Evolutionary conservation across 23 tunicate species (phyloP).

Genomic region (Trididemnum miniatum): DNA sequence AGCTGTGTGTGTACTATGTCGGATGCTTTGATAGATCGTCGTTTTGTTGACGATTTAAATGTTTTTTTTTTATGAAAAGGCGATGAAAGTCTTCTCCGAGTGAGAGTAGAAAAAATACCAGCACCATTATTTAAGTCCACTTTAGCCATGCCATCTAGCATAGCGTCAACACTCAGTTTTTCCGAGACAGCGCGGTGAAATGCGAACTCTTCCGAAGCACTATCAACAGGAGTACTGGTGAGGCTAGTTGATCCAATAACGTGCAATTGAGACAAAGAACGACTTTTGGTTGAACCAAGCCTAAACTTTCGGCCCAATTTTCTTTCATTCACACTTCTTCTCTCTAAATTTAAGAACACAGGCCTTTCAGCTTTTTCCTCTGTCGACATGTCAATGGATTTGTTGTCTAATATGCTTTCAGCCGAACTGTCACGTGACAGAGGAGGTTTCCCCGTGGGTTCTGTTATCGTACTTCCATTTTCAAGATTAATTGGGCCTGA

Average conservation of each 20-base stretch:
- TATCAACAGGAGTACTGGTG: background rate
- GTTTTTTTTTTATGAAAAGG: constrained; percentile 13
- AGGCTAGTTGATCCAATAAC: background rate
- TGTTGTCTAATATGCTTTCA: background rate
- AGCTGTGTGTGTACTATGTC: constrained; percentile 19
- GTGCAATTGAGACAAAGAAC: background rate
- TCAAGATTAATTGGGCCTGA: background rate
- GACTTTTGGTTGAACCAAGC: background rate
- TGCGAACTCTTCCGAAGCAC: background rate
- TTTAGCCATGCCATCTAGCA: constrained; percentile 44
- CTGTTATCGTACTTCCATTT: background rate
- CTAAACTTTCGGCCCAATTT: background rate
- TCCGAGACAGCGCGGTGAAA: background rate
- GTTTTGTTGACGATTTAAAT: background rate
- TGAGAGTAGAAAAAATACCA: constrained; percentile 45
- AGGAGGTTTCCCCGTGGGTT: background rate
- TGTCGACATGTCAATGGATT: background rate
- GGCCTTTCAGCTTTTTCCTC: background rate
- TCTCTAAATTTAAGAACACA: background rate
- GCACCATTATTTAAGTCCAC: constrained; percentile 20
- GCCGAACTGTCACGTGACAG: background rate
- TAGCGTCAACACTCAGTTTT: background rate
- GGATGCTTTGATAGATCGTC: constrained; percentile 2
- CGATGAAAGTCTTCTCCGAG: constrained; percentile 32
- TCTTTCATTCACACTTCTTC: background rate